Percentiles rank a stretch among this genome's conserved stretches.
Evolutionary conservation across 2,888 invertebrate genomes (phyloP).

Genomic region (Parnassius orleans): DNA sequence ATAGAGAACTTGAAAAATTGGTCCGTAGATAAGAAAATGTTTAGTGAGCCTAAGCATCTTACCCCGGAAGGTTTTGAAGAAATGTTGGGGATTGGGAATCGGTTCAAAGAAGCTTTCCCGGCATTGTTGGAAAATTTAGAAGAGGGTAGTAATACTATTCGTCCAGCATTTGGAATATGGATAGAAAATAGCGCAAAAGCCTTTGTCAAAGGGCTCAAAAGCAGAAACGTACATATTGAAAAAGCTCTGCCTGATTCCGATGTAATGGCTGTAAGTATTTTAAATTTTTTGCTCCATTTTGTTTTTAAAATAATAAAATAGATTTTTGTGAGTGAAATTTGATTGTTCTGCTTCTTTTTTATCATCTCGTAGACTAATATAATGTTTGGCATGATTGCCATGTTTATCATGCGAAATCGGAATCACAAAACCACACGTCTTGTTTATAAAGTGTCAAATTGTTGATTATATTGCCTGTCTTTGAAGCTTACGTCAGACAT

Average conservation of each 20-base stretch:
- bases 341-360: too few species aligned
- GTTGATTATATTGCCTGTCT: too few species aligned
- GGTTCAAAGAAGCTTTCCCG: slow-evolving; percentile 58
- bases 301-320: too few species aligned
- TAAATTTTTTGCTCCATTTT: slow-evolving; percentile 1
- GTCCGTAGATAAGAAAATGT: slow-evolving; percentile 47
- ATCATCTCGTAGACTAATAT: too few species aligned
- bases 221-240: slow-evolving; percentile 33
- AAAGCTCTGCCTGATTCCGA: slow-evolving; percentile 31
- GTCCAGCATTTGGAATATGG: slow-evolving; percentile 77
- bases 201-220: slow-evolving; percentile 78
- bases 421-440: too few species aligned
- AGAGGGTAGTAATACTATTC: slow-evolving; percentile 76
- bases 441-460: too few species aligned
- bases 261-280: slow-evolving; percentile 39
- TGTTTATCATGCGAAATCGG: too few species aligned
- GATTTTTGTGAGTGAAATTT: too few species aligned
- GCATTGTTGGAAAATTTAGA: slow-evolving; percentile 71
- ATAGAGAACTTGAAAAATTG: slow-evolving; percentile 60
- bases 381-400: too few species aligned
- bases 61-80: slow-evolving; percentile 81
- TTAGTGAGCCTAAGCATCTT: slow-evolving; percentile 49
- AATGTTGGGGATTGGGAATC: slow-evolving; percentile 80
- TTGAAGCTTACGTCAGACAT: too few species aligned
- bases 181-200: slow-evolving; percentile 82